A percentile compares a stretch with the other conserved stretches of the same genome.
phyloP scores from a whole-genome alignment of 1,140 invertebrate species.

The Drosophila truncata region DNA sequence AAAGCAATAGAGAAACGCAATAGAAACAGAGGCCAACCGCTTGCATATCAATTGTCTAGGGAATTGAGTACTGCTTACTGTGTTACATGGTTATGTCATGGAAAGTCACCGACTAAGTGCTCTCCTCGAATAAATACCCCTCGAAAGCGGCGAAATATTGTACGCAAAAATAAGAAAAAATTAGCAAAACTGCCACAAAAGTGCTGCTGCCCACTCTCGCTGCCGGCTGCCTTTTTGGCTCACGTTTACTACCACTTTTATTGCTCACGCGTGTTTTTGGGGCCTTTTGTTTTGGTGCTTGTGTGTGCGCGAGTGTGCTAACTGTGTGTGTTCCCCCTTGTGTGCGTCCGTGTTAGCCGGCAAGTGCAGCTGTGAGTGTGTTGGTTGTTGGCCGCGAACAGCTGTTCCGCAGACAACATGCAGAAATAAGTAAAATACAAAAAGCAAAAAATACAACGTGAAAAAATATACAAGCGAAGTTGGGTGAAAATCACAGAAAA shows the following conservation, averaged over 20 bases:
- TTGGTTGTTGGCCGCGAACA: conserved; percentile 56
- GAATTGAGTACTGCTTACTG: conserved; percentile 48
- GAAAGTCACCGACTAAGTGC: conserved; percentile 34
- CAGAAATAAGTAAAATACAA: conserved; percentile 44
- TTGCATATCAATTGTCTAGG: conserved; percentile 43
- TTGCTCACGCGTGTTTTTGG: conserved; percentile 31
- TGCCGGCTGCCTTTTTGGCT: conserved; percentile 10
- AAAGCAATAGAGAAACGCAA: conserved; percentile 14
- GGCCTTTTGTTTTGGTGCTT: conserved; percentile 43
- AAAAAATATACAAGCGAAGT: conserved; percentile 9
- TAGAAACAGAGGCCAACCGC: conserved; percentile 30
- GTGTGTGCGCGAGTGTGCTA: conserved; percentile 37
- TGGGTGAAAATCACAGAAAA: conserved; percentile 3
- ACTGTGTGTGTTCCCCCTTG: conserved; percentile 5
- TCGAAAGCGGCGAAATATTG: conserved; percentile 22
- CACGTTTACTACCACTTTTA: conserved; percentile 34
- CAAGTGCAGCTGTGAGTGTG: conserved; percentile 57
- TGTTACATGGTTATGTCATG: conserved; percentile 62
- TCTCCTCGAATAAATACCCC: conserved; percentile 11
- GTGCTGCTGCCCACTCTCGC: conserved; percentile 22
- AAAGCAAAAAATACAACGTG: conserved; percentile 1
- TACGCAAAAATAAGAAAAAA: conserved; percentile 33
- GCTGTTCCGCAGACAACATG: conserved; percentile 60
- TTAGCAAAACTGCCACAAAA: conserved; percentile 26
- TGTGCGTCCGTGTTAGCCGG: conserved; percentile 44